Conservation (phyloP, 92 coral and sea anemone species). For the Palythoa grandiflora region DNA sequence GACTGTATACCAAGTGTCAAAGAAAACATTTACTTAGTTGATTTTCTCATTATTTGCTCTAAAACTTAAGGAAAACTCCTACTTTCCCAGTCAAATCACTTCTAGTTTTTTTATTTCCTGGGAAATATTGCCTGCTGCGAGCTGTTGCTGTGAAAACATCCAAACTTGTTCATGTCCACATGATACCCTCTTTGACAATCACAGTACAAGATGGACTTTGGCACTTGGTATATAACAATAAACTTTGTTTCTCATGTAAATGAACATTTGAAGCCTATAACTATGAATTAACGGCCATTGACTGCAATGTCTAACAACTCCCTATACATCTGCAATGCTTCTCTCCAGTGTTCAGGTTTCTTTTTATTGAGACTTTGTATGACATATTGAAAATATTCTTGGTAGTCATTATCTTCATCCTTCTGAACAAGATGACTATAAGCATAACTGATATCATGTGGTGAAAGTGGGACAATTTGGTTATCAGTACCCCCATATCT, state of each 20-base stretch:
- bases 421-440: slow-evolving; percentile 32
- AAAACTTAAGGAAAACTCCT: slow-evolving; percentile 22
- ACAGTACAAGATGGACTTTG: slow-evolving; percentile 29
- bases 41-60: slow-evolving; percentile 18
- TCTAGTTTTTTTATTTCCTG: slow-evolving; percentile 26
- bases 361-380: slow-evolving; percentile 49
- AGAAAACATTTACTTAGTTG: slow-evolving; percentile 24
- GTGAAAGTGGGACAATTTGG: slow-evolving; percentile 53
- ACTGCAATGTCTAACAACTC: slow-evolving; percentile 56
- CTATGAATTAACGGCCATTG: slow-evolving; percentile 42
- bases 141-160: slow-evolving; percentile 27
- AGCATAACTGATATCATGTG: slow-evolving; percentile 36
- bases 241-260: slow-evolving; percentile 26
- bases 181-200: slow-evolving; percentile 24
- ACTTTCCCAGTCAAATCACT: slow-evolving; percentile 18
- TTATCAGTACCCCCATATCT: slow-evolving; percentile 46
- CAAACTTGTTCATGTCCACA: slow-evolving; percentile 26
- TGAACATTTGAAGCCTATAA: slow-evolving; percentile 24
- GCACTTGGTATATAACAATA: slow-evolving; percentile 27
- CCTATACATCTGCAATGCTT: slow-evolving; percentile 54
- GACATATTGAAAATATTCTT: slow-evolving; percentile 62
- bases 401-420: slow-evolving; percentile 46
- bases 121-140: slow-evolving; percentile 29
- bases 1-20: slow-evolving; percentile 28
- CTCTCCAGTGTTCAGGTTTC: slow-evolving; percentile 55